Base-by-base conservation (phyloP, 2,888 invertebrate species). In the Pyrgus malvae region DNA sequence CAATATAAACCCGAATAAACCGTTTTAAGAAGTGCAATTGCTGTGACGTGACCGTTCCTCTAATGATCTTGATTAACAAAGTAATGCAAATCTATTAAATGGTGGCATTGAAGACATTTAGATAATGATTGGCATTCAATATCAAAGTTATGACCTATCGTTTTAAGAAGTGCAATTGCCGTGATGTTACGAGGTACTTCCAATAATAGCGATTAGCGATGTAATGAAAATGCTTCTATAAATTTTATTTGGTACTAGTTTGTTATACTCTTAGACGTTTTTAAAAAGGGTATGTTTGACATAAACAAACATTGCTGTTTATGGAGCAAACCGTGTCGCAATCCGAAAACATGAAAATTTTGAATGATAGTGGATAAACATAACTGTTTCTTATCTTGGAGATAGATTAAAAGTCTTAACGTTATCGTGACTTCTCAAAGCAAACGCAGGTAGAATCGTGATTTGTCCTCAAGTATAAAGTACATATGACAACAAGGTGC, bases 391-490 rank as follows among this genome's bases (percentile, higher is more conserved):
- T 51, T 51, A 51, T 51, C 44, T 23, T 27, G 19, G n/a, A 19
- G 12, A 42, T 40, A 50, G 16, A 50, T 27, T 42, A 14, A 50
- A 42, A 44, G 37, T 37, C 25, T 42, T 50, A 25, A 42, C 12
- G 42, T 51, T 44, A 44, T 51, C 44, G 44, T 14, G 51, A 51
- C 42, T 51, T 19, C 11, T 29, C 44, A 31, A 44, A 25, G 41
- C 35, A 11, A 33, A 31, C 16, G 49, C 23, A 50, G 49, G 49
- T 50, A 35, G 35, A 35, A 27, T 51, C 44, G 27, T 51, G 51
- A 51, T 42, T 40, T 37, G 19, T 37, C 37, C 35, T 54, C 40
- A 51, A 44, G 31, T 37, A n/a, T n/a, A n/a, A n/a, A 9, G 3
- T 40, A 29, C 45, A 11, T 31, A 21, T 11, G 23, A 8, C 9